Base-by-base conservation (phyloP, 1,140 invertebrate species). In the Drosophila oshimai region DNA sequence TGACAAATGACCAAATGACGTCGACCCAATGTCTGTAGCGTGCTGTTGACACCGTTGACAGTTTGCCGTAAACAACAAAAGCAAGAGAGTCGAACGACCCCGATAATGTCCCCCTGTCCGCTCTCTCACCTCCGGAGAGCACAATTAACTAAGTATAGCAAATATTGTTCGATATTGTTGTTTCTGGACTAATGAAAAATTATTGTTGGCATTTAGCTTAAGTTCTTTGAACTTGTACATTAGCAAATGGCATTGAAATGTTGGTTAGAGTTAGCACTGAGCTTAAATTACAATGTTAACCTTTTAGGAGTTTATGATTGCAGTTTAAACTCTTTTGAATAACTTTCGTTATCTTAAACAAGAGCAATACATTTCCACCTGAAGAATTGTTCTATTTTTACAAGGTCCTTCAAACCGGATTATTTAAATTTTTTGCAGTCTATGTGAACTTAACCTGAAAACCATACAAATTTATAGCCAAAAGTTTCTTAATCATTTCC, bases 1-100 rank as follows among this genome's bases (percentile, higher is more conserved):
- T 65, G 64, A 70, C 64, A 70, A 70, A 70, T 70, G 67, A 70
- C 67, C 64, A 57, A 70, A 70, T 70, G 64, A 70, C 67, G 64
- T 70, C 65, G 64, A 55, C 42, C 68, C 54, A 50, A 47, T 70
- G 64, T 69, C 65, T 72, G 65, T 37, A 72, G 69, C 67, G 37
- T 60, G 51, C 53, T 60, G 68, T 61, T 72, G 67, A 72, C 65
- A 72, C 67, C 57, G 67, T 37, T 72, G 68, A 72, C 68, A 72
- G 54, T 71, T 71, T 45, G 55, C 39, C 68, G 68, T 72, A 71
- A 71, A 72, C 58, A 72, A 71, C 68, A 71, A 72, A 31, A 37
- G 51, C 34, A 70, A 29, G 33, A 29, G 51, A 28, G 51, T 58
- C 33, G 51, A 60, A 60, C 53, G 57, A 60, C 57, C 50, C 31